Evolutionary conservation across 2,888 invertebrate genomes (phyloP), one percentile per base, ranked within the genome.

Genomic region (Phalera bucephala): DNA sequence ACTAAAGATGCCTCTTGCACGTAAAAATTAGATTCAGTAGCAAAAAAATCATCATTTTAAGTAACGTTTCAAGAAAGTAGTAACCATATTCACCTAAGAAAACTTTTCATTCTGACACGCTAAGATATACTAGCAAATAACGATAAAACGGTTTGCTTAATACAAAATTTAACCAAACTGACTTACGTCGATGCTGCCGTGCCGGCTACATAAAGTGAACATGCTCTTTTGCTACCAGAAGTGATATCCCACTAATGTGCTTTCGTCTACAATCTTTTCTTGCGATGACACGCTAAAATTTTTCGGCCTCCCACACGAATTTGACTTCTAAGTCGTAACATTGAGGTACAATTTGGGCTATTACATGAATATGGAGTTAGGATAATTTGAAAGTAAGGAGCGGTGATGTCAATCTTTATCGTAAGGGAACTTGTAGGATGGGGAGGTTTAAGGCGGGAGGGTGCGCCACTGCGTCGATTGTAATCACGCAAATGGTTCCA

Each of bases 401-500:
- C 70, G 50, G 59, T 70, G 79, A 86, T 85, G 86, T 86, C 88
- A 87, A 88, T 88, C 87, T 88, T 87, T 89, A 87, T 84, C 83
- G 87, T 75, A 80, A 83, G 81, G 87, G 82, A 87, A 86, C 83
- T 83, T 75, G 77, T 76, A 70, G 71, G 69, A 59, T 77, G 80
- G 74, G 75, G 72, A 72, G 74, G 73, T 69, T 56, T 58, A 55
- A 61, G 56, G 55, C 58, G 63, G 72, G 69, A 83, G 86, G 87
- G 87, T 77, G 86, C 83, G 87, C 72, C 80, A 63, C 75, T 81
- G 81, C 83, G 85, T 85, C 87, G 84, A 85, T 85, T 85, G 82
- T 86, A 88, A 89, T 89, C 86, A 87, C 84, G 85, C 85, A 87
- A 89, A 88, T 89, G 88, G 85, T 69, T 81, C 73, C 80, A 79